Evolutionary conservation across 2,888 invertebrate genomes (phyloP).

Genomic region (Neuroscelio doddi): DNA sequence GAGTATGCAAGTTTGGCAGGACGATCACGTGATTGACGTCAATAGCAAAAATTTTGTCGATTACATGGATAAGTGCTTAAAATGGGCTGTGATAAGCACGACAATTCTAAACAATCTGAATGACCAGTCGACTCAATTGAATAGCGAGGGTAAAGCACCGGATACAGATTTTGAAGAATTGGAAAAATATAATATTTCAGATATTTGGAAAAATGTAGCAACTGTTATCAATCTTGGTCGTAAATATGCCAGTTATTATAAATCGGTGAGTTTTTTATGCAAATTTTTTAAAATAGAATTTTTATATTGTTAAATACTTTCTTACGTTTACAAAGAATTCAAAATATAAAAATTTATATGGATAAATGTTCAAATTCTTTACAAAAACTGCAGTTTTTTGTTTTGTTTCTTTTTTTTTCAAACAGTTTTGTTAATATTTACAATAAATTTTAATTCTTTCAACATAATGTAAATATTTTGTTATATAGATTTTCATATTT

Average conservation of each 20-base stretch:
- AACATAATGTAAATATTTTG: no score
- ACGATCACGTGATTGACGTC: conserved; percentile 28
- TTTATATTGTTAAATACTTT: no score
- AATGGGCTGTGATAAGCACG: conserved; percentile 64
- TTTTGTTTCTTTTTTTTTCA: no score
- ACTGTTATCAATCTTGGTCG: conserved; percentile 52
- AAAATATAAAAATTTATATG: no score
- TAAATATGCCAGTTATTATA: conserved; percentile 32
- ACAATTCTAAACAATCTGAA: conserved; percentile 58
- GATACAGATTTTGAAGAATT: not conserved
- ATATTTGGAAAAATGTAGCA: conserved; percentile 64
- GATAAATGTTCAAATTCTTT: no score
- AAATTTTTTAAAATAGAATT: no score
- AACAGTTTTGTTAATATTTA: no score
- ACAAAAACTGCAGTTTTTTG: no score
- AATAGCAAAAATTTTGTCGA: conserved; percentile 51
- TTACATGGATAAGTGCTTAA: conserved; percentile 58
- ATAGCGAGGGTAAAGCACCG: no score
- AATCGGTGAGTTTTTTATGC: conserved; percentile 15
- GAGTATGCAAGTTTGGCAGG: conserved; percentile 50
- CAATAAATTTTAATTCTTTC: no score
- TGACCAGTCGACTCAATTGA: not conserved
- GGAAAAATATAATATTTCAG: conserved; percentile 43
- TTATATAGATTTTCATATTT: no score
- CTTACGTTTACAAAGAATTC: no score